A percentile compares a stretch with the other conserved stretches of the same genome.
Evolutionary conservation across 2,113 vertebrate species (phyloP).

Genomic region (Leptobrachium ailaonicum): DNA sequence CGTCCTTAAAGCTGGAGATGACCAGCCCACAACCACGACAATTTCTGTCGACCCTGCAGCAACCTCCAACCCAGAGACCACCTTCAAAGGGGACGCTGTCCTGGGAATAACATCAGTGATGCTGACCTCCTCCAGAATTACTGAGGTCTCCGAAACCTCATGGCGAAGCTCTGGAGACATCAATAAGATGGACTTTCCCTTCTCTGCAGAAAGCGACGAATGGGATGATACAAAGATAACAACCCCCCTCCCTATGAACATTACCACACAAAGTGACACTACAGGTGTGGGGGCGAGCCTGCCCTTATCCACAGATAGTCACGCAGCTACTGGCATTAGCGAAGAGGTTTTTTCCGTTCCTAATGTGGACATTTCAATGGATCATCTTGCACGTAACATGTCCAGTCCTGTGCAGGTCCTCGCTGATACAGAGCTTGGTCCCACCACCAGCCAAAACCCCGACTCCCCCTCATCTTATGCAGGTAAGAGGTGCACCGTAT

Average conservation of each 20-base stretch:
- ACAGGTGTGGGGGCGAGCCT: not conserved
- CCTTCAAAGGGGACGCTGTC: not conserved
- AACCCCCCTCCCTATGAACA: constrained; percentile 20
- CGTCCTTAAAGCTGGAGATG: constrained; percentile 6
- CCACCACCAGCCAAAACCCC: constrained; percentile 39
- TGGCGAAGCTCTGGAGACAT: not conserved
- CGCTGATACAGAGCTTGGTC: not conserved
- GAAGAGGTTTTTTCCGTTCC: constrained; percentile 40
- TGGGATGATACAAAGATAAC: constrained; percentile 73
- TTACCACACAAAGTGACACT: not conserved
- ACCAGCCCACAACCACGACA: not conserved
- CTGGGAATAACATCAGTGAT: constrained; percentile 25
- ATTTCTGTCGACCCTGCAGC: not conserved
- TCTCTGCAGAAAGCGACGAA: constrained; percentile 51
- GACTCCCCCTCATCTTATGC: constrained; percentile 47
- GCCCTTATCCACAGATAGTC: not conserved
- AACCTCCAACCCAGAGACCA: constrained; percentile 16
- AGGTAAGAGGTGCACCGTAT: constrained; percentile 62
- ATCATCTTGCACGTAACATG: not conserved
- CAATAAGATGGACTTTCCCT: not conserved
- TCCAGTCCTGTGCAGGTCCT: not conserved
- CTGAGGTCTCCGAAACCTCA: not conserved
- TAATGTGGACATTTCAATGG: not conserved
- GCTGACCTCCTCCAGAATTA: not conserved
- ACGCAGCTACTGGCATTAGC: not conserved